Conservation (phyloP, 2,113 vertebrate species). For the Oreamnos americanus region DNA sequence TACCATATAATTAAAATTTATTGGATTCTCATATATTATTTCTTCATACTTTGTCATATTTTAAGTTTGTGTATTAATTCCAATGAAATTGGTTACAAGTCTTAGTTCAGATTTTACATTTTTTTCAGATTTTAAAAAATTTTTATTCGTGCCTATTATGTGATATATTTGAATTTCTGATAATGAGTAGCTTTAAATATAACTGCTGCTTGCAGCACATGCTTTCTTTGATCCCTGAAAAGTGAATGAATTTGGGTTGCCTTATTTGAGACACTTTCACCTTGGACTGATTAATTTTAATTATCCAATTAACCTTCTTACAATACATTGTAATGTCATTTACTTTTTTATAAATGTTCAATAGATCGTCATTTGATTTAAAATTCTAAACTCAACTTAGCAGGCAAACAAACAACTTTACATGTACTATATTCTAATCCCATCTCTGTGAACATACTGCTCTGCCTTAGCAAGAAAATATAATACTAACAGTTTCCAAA, state of each 20-base stretch:
- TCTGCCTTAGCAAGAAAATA: not conserved
- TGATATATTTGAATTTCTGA: not conserved
- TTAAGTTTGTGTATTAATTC: not conserved
- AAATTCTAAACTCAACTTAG: not conserved
- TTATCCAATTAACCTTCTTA: not conserved
- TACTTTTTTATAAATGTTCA: not conserved
- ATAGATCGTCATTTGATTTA: not conserved
- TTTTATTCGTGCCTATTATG: not conserved
- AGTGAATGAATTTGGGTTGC: not conserved
- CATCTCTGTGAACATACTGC: not conserved
- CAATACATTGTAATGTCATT: not conserved
- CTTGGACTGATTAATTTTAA: not conserved
- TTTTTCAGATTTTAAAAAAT: not conserved
- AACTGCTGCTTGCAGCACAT: not conserved
- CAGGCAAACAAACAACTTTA: not conserved
- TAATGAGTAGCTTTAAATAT: not conserved
- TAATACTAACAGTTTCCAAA: not conserved
- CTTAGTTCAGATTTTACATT: not conserved
- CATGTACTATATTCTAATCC: not conserved
- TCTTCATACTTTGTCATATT: not conserved
- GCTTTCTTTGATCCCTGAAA: not conserved
- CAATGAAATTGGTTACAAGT: not conserved
- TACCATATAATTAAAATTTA: not conserved
- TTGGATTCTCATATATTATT: not conserved
- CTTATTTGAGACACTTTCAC: not conserved